Percentiles rank a stretch among this genome's conserved stretches.
phyloP scores from a whole-genome alignment of 2,113 vertebrate species.

The Oryzias melastigma region DNA sequence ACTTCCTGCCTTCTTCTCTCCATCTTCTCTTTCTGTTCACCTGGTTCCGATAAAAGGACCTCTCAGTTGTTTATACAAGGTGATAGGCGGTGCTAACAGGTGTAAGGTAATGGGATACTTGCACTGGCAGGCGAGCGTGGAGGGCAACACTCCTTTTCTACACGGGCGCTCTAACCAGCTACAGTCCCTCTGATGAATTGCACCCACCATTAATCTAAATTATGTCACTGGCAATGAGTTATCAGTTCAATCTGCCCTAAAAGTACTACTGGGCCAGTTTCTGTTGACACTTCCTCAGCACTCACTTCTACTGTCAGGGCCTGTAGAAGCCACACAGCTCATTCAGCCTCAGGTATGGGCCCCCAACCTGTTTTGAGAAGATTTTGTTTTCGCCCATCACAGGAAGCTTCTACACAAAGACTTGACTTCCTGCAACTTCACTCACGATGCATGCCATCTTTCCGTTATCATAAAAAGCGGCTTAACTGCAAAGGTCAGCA shows the following conservation, averaged over 20 bases:
- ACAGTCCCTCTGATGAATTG: slow-evolving; percentile 79
- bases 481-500: slow-evolving; percentile 31
- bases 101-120: slow-evolving; percentile 82
- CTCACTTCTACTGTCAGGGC: slow-evolving; percentile 74
- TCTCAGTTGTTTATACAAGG: slow-evolving; percentile 81
- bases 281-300: slow-evolving; percentile 75
- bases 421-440: slow-evolving; percentile 30
- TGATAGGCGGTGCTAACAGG: slow-evolving; percentile 81
- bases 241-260: slow-evolving; percentile 77
- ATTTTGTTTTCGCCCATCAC: slow-evolving; percentile 16
- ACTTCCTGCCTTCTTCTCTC: slow-evolving; percentile 9
- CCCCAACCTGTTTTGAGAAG: slow-evolving; percentile 14
- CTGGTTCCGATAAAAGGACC: slow-evolving; percentile 69
- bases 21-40: slow-evolving; percentile 33
- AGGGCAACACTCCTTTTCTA: slow-evolving; percentile 57
- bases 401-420: slow-evolving; percentile 17
- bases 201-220: slow-evolving; percentile 87
- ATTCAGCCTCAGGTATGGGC: neutral
- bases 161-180: slow-evolving; percentile 48
- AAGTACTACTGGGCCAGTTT: slow-evolving; percentile 76
- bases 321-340: slow-evolving; percentile 43
- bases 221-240: slow-evolving; percentile 82
- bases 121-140: slow-evolving; percentile 65
- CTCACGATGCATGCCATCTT: slow-evolving; percentile 20
- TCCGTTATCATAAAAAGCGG: slow-evolving; percentile 21